Conservation (phyloP, 2,797 vertebrate species). For the Gouania willdenowi region DNA sequence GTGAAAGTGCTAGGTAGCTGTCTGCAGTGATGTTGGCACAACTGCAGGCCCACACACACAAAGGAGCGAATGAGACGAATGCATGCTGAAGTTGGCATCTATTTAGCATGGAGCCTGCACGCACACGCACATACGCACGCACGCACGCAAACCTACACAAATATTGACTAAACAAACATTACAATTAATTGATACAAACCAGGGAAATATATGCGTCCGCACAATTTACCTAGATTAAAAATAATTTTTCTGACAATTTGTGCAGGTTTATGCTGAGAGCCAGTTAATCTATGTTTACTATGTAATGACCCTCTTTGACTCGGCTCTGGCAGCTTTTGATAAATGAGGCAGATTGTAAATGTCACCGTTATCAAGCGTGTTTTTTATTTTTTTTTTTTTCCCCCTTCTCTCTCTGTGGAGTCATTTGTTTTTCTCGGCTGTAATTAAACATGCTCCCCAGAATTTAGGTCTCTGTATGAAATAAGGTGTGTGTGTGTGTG, state of each 20-base stretch:
- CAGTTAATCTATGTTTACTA: constrained; percentile 73
- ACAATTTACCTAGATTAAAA: constrained; percentile 50
- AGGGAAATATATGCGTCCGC: constrained; percentile 45
- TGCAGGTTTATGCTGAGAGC: constrained; percentile 55
- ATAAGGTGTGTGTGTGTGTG: constrained; percentile 33
- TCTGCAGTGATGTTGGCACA: constrained; percentile 31
- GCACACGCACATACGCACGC: neutral
- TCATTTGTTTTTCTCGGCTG: constrained; percentile 48
- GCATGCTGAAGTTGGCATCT: constrained; percentile 32
- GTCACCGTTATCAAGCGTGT: constrained; percentile 72
- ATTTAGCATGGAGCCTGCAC: constrained; percentile 25
- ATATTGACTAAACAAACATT: constrained; percentile 12
- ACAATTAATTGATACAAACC: constrained; percentile 48
- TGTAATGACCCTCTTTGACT: constrained; percentile 72
- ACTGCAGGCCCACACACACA: constrained; percentile 14
- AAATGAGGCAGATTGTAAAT: constrained; percentile 78
- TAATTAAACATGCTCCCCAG: constrained; percentile 64
- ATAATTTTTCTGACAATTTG: constrained; percentile 48
- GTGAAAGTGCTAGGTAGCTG: constrained; percentile 21
- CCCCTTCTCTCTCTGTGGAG: constrained; percentile 12
- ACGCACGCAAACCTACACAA: constrained; percentile 1
- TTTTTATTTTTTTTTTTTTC: constrained; percentile 10
- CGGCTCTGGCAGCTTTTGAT: constrained; percentile 73
- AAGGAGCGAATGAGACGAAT: constrained; percentile 35
- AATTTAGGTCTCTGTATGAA: constrained; percentile 34